phyloP scores from a whole-genome alignment of 1,140 invertebrate genomes.

The Aporrectodea caliginosa region DNA sequence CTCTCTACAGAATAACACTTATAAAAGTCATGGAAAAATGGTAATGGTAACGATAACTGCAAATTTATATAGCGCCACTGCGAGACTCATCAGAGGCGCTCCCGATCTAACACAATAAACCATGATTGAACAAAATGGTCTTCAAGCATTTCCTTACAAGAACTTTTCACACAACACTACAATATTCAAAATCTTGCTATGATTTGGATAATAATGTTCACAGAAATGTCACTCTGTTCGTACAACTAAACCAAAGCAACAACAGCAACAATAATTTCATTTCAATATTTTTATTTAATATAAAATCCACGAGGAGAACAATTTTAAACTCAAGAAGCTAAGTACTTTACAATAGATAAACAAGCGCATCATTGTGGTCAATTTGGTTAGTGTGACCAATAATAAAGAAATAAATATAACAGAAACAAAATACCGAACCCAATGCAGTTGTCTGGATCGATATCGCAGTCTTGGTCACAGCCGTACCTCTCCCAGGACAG shows the following conservation, averaged over 20 bases:
- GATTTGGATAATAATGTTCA: too few relatives aligned
- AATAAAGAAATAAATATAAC: background rate
- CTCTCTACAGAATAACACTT: slow-evolving; percentile 71
- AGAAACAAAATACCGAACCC: slow-evolving; percentile 36
- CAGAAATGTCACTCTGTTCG: too few relatives aligned
- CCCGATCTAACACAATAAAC: slow-evolving; percentile 56
- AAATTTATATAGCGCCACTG: too few relatives aligned
- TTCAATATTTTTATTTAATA: background rate
- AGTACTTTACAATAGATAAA: background rate
- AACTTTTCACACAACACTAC: too few relatives aligned
- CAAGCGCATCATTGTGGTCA: background rate
- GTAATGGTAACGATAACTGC: too few relatives aligned
- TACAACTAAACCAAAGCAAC: background rate
- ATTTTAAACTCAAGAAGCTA: too few relatives aligned
- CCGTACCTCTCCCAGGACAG: slow-evolving; percentile 54
- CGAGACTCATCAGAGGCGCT: slow-evolving; percentile 81
- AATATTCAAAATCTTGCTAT: too few relatives aligned
- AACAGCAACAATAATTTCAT: background rate
- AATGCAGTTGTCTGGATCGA: slow-evolving; percentile 52
- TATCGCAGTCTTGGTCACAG: slow-evolving; percentile 49
- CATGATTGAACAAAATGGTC: background rate
- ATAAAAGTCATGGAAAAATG: too few relatives aligned
- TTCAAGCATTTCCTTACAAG: too few relatives aligned
- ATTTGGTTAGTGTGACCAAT: too few relatives aligned
- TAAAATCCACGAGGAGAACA: background rate